Evolutionary conservation across 2,888 invertebrate species (phyloP).

Genomic region (Nymphalis polychloros): DNA sequence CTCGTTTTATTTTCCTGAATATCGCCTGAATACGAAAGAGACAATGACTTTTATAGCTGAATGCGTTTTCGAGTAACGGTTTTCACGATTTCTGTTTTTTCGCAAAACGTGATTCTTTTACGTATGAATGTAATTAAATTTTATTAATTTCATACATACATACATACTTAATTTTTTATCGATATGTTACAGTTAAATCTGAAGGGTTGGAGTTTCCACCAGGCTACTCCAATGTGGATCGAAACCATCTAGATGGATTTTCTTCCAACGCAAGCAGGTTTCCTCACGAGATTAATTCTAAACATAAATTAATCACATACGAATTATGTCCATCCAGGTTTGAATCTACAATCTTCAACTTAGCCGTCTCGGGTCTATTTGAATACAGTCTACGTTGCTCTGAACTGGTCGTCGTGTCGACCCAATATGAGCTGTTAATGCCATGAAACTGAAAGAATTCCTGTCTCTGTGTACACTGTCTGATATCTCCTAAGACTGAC

Average conservation of each 20-base stretch:
- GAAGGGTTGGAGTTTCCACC: background rate
- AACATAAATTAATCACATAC: no score
- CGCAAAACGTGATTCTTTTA: background rate
- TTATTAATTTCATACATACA: background rate
- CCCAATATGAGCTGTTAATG: slow-evolving; percentile 17
- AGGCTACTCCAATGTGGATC: no score
- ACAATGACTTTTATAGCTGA: slow-evolving; percentile 16
- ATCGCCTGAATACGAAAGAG: slow-evolving; percentile 14
- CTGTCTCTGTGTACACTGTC: slow-evolving; percentile 7
- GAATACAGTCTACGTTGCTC: background rate
- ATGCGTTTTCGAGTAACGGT: background rate
- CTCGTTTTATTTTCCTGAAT: background rate
- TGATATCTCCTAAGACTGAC: slow-evolving; percentile 1
- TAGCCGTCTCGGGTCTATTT: no score
- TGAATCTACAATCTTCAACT: no score
- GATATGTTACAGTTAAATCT: background rate
- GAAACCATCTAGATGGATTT: no score
- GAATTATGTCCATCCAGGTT: no score
- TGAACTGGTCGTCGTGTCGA: background rate
- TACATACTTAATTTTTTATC: no score
- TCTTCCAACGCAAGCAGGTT: no score
- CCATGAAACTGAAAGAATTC: slow-evolving; percentile 15
- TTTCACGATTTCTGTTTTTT: background rate
- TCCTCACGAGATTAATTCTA: no score
- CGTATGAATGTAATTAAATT: no score